Evolutionary conservation across 2,797 vertebrate genomes (phyloP), one percentile per base, ranked within the genome.

Genomic region (Uromys caudimaculatus): DNA sequence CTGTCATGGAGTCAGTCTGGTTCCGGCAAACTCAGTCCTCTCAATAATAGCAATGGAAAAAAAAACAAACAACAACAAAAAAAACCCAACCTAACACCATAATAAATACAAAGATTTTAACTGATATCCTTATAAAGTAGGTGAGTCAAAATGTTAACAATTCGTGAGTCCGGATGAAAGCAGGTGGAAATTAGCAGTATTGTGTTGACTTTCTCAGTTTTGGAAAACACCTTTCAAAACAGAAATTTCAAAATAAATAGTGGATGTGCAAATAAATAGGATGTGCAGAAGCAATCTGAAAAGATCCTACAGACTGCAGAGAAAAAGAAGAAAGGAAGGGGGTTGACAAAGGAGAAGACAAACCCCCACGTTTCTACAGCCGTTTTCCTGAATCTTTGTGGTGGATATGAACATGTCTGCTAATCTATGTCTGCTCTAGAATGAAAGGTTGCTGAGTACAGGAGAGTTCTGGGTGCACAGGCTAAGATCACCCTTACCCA

Each of bases 181-280:
- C 52, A 47, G n/a, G 54, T 23, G n/a, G 27, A 75, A 24, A 3
- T 50, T 82, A 47, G 24, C 13, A 35, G 21, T 64, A 41, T n/a
- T 47, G n/a, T 69, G 81, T 16, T 77, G 58, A 47, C 14, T 89
- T 41, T 54, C 21, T 64, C 29, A 67, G 32, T 56, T 90, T 84
- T 56, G 12, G 85, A 85, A 92, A 85, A 52, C 71, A 35, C n/a
- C 58, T 92, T 93, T 67, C 60, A 60, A 77, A 64, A 77, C 41
- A 62, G 69, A 73, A 93, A 79, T 17, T 88, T 81, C 85, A 93
- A 93, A 89, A 89, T 60, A 8, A 52, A 77, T 76, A 71, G 23
- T 3, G 38, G 81, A 58, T 6, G n/a, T n/a, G n/a, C n/a, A n/a
- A n/a, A n/a, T n/a, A n/a, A n/a, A n/a, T 56, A 10, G 52, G n/a